Conservation (phyloP, 2,797 vertebrate species). For the Cyclura pinguis region DNA sequence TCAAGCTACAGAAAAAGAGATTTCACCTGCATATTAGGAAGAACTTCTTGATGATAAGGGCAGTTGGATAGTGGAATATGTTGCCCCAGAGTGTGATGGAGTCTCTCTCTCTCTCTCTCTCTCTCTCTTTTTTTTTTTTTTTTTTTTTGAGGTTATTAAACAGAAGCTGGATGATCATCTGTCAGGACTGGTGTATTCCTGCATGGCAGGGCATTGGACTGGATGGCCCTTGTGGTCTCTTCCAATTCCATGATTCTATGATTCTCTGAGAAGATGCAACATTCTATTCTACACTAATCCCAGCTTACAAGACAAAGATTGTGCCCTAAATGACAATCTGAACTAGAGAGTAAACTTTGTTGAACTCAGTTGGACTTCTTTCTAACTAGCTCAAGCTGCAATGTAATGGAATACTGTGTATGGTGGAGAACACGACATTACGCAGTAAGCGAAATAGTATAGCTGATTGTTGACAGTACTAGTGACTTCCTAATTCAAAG, state of each 20-base stretch:
- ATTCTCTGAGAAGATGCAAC: background rate
- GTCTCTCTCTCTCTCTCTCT: too few relatives aligned
- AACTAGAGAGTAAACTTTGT: background rate
- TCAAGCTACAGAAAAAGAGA: too few relatives aligned
- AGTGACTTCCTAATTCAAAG: constrained; percentile 23
- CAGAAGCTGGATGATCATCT: too few relatives aligned
- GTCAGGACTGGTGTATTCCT: background rate
- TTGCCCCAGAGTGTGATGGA: too few relatives aligned
- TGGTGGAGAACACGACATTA: background rate
- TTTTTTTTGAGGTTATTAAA: too few relatives aligned
- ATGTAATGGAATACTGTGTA: background rate
- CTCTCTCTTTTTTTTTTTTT: too few relatives aligned
- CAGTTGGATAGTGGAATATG: too few relatives aligned
- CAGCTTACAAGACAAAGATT: background rate
- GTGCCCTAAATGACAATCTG: background rate
- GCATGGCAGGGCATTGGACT: background rate
- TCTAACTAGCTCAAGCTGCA: background rate
- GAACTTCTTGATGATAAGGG: too few relatives aligned
- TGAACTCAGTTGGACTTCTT: background rate
- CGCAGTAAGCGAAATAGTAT: background rate
- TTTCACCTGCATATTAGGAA: too few relatives aligned
- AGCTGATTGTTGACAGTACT: constrained; percentile 12
- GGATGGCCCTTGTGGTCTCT: background rate
- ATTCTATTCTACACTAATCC: background rate
- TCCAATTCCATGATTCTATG: too few relatives aligned